Conservation (phyloP, 2,888 invertebrate species). For the Euclidia mi region DNA sequence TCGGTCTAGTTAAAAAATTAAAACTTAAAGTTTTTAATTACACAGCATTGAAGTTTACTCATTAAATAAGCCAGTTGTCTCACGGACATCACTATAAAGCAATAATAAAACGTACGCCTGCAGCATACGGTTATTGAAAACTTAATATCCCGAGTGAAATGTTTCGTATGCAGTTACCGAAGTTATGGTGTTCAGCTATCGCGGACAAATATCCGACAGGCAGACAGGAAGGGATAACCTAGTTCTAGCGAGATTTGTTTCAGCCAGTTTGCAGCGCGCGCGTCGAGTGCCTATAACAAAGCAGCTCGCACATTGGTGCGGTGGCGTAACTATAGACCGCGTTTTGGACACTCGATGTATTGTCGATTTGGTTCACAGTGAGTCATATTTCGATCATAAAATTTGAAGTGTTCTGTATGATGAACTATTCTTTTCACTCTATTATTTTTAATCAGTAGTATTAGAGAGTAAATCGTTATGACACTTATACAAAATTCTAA, state of each 20-base stretch:
- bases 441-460: too few relatives aligned
- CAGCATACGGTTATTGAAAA: constrained; percentile 60
- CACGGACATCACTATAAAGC: background rate
- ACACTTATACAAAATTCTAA: too few relatives aligned
- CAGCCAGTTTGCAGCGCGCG: constrained; percentile 62
- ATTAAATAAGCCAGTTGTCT: too few relatives aligned
- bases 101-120: constrained; percentile 15
- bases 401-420: too few relatives aligned
- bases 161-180: constrained; percentile 39
- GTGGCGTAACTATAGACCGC: constrained; percentile 33
- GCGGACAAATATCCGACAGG: constrained; percentile 65
- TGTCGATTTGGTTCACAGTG: constrained; percentile 4
- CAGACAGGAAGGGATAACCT: constrained; percentile 65
- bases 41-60: too few relatives aligned
- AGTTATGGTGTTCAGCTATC: constrained; percentile 52
- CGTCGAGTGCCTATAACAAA: constrained; percentile 55
- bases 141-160: constrained; percentile 63
- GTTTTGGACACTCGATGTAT: constrained; percentile 2
- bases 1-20: too few relatives aligned
- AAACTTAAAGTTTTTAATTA: too few relatives aligned
- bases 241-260: constrained; percentile 68
- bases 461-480: too few relatives aligned
- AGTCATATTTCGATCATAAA: too few relatives aligned
- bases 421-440: too few relatives aligned
- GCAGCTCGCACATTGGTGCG: constrained; percentile 18